Base-by-base conservation (phyloP, 2,797 vertebrate species). In the Muscicapa striata region DNA sequence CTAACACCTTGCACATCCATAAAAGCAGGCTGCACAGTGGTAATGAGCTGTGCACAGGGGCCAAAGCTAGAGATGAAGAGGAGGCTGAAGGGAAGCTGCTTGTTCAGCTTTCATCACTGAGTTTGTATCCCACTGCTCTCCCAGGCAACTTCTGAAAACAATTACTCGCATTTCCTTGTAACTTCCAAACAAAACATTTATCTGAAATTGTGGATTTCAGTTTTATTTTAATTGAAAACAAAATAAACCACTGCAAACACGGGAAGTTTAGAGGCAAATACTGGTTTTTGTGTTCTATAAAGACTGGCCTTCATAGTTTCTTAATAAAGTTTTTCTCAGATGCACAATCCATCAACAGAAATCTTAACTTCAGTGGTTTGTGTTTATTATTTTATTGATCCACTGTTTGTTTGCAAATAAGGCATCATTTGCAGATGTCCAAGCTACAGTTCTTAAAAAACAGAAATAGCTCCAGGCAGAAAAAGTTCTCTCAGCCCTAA, bases 361-460 rank as follows among this genome's bases (percentile, higher is more conserved):
- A 93, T 89, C 51, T 58, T 79, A 89, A 93, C 58, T 90, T 92
- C 64, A 91, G 89, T 81, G 62, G 62, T 94, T 84, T 72, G 45
- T 93, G 89, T 93, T 95, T 95, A 96, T 97, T 96, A 96, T 93
- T 97, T 76, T 79, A 96, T 92, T 38, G 83, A 97, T 92, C 73
- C 38, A 64, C 70, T 52, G 43, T 87, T 91, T 96, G 91, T 96
- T 51, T 97, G 92, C 73, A 89, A 97, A 93, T 81, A 89, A 85
- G 89, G 63, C 18, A 87, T 57, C 23, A 67, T 90, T 94, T 97
- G 34, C 62, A 93, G 83, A 79, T 11, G 22, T 68, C 40, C 34
- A 73, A 73, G 70, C 84, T 80, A 62, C 21, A 8, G 34, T 58
- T 93, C 55, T 76, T 48, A 64, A 79, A 76, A 91, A 55, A 0